Evolutionary conservation across 2,888 invertebrate species (phyloP).

Genomic region (Archips crataeganus): DNA sequence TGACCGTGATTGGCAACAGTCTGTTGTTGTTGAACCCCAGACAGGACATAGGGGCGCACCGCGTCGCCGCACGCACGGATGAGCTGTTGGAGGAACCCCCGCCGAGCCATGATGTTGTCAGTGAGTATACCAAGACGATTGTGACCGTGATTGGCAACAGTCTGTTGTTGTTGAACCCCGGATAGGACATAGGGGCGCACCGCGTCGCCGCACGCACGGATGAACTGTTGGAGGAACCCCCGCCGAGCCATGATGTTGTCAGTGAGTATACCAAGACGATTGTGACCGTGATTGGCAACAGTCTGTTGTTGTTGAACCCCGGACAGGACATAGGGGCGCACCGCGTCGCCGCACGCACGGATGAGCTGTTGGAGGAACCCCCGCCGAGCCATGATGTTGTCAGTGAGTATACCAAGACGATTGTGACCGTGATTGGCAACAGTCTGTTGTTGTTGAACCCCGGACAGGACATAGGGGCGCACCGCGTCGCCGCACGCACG

Average conservation of each 20-base stretch:
- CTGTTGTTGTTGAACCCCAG: constrained; percentile 94
- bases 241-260: constrained; percentile 86
- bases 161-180: constrained; percentile 94
- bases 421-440: no score
- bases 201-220: constrained; percentile 92
- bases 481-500: constrained; percentile 91
- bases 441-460: constrained; percentile 94
- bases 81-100: constrained; percentile 90
- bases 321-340: constrained; percentile 92
- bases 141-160: constrained; percentile 90
- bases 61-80: constrained; percentile 93
- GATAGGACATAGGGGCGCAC: constrained; percentile 91
- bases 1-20: constrained; percentile 90
- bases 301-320: constrained; percentile 94
- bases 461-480: constrained; percentile 91
- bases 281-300: constrained; percentile 90
- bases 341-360: constrained; percentile 91
- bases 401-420: constrained; percentile 70
- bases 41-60: constrained; percentile 91
- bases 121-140: constrained; percentile 69
- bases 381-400: constrained; percentile 87
- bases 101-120: constrained; percentile 84
- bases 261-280: constrained; percentile 71
- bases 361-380: constrained; percentile 90
- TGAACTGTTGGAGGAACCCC: constrained; percentile 89